phyloP scores from a whole-genome alignment of 2,888 invertebrate genomes.

The Oegoconia quadripuncta region DNA sequence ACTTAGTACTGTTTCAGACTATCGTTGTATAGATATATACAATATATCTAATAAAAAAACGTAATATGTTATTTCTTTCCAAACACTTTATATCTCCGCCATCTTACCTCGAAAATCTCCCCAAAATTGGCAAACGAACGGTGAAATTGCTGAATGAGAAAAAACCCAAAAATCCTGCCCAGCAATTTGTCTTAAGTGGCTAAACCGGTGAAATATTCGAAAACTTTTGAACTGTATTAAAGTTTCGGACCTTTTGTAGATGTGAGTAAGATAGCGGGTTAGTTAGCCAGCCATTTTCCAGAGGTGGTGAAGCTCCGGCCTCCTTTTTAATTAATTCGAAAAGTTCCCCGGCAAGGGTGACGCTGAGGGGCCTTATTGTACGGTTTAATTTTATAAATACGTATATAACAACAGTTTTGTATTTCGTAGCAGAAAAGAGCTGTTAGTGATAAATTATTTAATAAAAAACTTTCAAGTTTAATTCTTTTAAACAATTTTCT shows the following conservation, averaged over 20 bases:
- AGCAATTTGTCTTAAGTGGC: conserved; percentile 70
- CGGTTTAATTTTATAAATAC: conserved; percentile 34
- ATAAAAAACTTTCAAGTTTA: no score
- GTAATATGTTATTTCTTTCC: no score
- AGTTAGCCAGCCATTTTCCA: conserved; percentile 30
- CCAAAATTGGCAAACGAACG: conserved; percentile 36
- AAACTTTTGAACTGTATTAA: conserved; percentile 65
- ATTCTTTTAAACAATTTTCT: no score
- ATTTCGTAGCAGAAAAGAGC: neutral
- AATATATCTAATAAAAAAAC: no score
- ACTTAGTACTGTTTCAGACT: no score
- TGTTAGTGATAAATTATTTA: no score
- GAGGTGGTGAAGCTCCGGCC: conserved; percentile 41
- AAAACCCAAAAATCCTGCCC: conserved; percentile 45
- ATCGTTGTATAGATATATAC: no score
- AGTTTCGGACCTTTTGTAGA: conserved; percentile 49
- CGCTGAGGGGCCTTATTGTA: conserved; percentile 38
- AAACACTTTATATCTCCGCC: no score
- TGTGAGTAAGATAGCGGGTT: conserved; percentile 37
- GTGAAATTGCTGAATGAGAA: conserved; percentile 55
- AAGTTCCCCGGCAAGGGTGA: conserved; percentile 36
- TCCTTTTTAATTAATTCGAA: conserved; percentile 61
- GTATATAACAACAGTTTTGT: neutral
- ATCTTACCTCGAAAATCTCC: conserved; percentile 15
- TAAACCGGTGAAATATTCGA: conserved; percentile 68